Conservation (phyloP, 2,113 vertebrate genomes). For the Mustela lutreola region DNA sequence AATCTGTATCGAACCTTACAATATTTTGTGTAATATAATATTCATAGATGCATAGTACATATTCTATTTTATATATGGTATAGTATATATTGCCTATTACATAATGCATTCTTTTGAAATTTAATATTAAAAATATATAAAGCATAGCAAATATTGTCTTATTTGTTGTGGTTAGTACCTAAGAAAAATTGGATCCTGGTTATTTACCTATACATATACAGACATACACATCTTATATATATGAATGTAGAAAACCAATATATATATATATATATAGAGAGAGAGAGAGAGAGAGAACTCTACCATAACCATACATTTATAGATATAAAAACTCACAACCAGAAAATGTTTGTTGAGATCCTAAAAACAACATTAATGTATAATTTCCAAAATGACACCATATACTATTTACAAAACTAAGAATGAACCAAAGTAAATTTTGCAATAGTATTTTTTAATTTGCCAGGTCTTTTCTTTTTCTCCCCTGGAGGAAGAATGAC, state of each 20-base stretch:
- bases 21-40: background rate
- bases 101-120: background rate
- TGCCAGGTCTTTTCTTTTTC: background rate
- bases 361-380: background rate
- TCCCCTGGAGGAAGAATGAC: background rate
- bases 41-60: background rate
- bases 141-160: background rate
- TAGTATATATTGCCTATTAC: background rate
- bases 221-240: rapidly evolving
- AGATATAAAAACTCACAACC: background rate
- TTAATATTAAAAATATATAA: background rate
- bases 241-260: background rate
- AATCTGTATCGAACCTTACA: background rate
- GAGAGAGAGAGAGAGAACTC: background rate
- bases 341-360: background rate
- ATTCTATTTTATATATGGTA: background rate
- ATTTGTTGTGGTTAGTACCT: background rate
- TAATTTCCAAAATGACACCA: background rate
- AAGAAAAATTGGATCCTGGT: background rate
- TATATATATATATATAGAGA: no score
- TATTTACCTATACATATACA: background rate
- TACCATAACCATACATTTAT: background rate
- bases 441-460: background rate
- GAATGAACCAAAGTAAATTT: background rate
- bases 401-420: background rate